A percentile compares a stretch with the other conserved stretches of the same genome.
These are phyloP conservation scores for Heliconius sara DNA, from an alignment of 2,888 invertebrate genomes.

Conservation along the genomic window DNA sequence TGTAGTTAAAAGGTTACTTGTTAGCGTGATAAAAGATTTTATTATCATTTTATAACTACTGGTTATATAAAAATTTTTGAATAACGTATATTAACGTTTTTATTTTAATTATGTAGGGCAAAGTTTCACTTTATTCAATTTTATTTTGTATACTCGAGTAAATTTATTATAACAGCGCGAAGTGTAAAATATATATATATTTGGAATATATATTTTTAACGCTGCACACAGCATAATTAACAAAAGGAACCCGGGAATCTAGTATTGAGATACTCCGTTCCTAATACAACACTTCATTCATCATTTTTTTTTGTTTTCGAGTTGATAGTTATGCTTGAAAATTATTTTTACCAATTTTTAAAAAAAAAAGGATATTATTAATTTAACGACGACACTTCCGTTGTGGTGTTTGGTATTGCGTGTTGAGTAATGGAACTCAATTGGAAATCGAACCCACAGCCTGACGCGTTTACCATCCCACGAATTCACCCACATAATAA, in stretches of 20 bases:
- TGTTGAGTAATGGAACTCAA: not conserved
- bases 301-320: too few species aligned
- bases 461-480: not conserved
- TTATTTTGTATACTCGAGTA: too few species aligned
- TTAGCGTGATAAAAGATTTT: slow-evolving; percentile 3
- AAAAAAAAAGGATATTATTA: not conserved
- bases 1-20: slow-evolving; percentile 4
- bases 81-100: not conserved
- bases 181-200: too few species aligned
- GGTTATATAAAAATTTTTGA: not conserved
- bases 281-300: not conserved
- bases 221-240: not conserved
- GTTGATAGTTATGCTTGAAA: not conserved
- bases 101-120: not conserved
- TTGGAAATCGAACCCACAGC: not conserved
- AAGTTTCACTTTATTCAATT: not conserved
- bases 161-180: too few species aligned
- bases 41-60: not conserved
- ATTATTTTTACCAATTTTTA: not conserved
- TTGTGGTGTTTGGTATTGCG: not conserved
- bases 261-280: not conserved
- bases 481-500: not conserved
- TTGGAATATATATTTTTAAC: too few species aligned
- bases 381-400: not conserved
- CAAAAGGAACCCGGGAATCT: not conserved